Percentiles rank a stretch among this genome's conserved stretches.
Evolutionary conservation across 2,797 vertebrate genomes (phyloP).

Genomic region (Poeciliopsis turneri): DNA sequence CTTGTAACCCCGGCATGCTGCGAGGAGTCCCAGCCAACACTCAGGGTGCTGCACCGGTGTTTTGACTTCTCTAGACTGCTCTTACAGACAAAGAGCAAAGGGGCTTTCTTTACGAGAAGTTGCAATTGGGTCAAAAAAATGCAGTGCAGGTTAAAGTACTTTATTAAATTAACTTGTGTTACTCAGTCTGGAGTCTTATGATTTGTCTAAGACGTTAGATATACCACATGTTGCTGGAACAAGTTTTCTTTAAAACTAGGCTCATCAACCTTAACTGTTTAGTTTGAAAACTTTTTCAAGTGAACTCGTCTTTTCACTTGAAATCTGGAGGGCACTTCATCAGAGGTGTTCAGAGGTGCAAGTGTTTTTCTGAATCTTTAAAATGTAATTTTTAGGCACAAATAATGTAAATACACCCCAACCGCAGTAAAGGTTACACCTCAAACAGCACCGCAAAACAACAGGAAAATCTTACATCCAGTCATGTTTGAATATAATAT

Average conservation of each 20-base stretch:
- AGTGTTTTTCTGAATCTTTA: not conserved
- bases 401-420: not conserved
- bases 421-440: not conserved
- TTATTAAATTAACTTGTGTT: not conserved
- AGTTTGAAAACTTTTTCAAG: no score
- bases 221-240: no score
- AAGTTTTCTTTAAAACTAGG: no score
- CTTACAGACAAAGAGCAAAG: conserved; percentile 32
- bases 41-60: conserved; percentile 31
- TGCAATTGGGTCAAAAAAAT: not conserved
- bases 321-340: not conserved
- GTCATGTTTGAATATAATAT: not conserved
- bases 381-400: not conserved
- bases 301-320: no score
- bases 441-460: not conserved
- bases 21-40: conserved; percentile 40
- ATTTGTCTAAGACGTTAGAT: not conserved
- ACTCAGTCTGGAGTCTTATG: not conserved
- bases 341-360: not conserved
- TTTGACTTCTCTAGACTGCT: conserved; percentile 54
- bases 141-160: not conserved
- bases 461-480: not conserved
- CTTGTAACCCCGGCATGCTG: conserved; percentile 32
- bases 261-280: no score
- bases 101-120: conserved; percentile 13